Percentiles rank a stretch among this genome's conserved stretches.
These are phyloP conservation scores for Onthophagus sagittarius DNA, from an alignment of 2,888 invertebrate species.

Conservation along the genomic window DNA sequence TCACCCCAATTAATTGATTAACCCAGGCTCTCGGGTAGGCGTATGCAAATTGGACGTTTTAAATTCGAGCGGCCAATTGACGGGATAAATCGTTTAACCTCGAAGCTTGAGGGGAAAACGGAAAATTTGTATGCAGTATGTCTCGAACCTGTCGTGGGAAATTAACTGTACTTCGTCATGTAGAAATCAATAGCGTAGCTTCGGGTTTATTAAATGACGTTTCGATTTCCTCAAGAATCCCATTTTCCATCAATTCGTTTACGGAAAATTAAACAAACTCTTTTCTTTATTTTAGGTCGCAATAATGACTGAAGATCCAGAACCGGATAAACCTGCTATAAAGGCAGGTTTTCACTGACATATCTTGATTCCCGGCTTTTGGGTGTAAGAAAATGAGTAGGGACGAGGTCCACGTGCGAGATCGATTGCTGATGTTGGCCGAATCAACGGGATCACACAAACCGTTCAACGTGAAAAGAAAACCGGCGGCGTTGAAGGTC, in stretches of 20 bases:
- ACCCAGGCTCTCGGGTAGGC: neutral
- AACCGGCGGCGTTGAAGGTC: slow-evolving; percentile 44
- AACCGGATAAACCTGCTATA: slow-evolving; percentile 18
- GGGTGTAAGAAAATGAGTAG: slow-evolving; percentile 46
- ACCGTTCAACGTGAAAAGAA: slow-evolving; percentile 45
- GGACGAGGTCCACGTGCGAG: slow-evolving; percentile 52
- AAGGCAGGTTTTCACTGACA: neutral
- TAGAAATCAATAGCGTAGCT: neutral
- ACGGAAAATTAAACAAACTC: neutral
- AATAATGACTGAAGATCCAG: slow-evolving; percentile 25
- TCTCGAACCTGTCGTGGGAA: neutral
- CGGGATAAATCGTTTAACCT: neutral
- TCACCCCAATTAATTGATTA: neutral
- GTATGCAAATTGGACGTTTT: neutral
- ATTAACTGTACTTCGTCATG: neutral
- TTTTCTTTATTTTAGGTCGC: neutral
- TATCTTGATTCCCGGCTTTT: neutral
- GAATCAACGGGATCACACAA: slow-evolving; percentile 46
- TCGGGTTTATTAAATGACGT: neutral
- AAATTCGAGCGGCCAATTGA: neutral
- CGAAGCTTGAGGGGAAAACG: neutral
- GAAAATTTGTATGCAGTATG: neutral
- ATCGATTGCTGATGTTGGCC: slow-evolving; percentile 52
- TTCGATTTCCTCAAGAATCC: neutral
- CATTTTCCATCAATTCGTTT: neutral